Conservation (phyloP, 1,140 invertebrate species). For the Achroia grisella region DNA sequence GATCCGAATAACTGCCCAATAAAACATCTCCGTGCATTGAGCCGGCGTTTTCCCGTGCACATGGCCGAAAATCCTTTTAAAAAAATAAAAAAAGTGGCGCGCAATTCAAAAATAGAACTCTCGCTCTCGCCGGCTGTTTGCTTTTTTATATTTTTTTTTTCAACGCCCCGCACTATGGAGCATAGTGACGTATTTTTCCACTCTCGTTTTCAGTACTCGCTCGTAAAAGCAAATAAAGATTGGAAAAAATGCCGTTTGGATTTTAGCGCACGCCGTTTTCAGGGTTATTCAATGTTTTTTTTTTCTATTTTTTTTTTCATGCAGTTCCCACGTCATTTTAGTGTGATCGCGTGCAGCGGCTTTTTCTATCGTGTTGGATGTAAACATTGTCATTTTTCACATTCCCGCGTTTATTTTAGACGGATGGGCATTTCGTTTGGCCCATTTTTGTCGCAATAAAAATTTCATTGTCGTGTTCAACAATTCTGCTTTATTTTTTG, state of each 20-base stretch:
- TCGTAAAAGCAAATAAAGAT: slow-evolving; percentile 68
- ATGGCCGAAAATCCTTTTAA: slow-evolving; percentile 37
- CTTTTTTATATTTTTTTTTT: slow-evolving; percentile 41
- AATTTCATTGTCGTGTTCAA: too few species aligned
- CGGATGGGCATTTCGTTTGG: too few species aligned
- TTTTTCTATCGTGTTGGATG: slow-evolving; percentile 9
- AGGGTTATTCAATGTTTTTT: slow-evolving; percentile 55
- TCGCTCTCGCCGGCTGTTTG: slow-evolving; percentile 48
- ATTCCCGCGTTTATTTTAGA: too few species aligned
- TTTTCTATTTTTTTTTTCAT: slow-evolving; percentile 26
- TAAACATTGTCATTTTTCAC: slow-evolving; percentile 8
- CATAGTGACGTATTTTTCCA: slow-evolving; percentile 67
- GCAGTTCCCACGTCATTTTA: slow-evolving; percentile 25
- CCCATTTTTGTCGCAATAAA: too few species aligned
- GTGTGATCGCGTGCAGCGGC: slow-evolving; percentile 15
- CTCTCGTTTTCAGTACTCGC: slow-evolving; percentile 60
- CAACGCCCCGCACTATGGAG: slow-evolving; percentile 55
- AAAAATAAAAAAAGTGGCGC: slow-evolving; percentile 40
- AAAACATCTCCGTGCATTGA: too few species aligned
- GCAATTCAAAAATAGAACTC: slow-evolving; percentile 62
- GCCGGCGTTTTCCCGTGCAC: slow-evolving; percentile 8
- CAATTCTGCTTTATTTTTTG: too few species aligned
- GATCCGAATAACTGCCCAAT: neutral
- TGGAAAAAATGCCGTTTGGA: slow-evolving; percentile 51
- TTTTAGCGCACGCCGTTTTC: slow-evolving; percentile 44